These are phyloP conservation scores for Micrasema longulum DNA, from an alignment of 1,140 invertebrate species.

Conservation along the genomic window DNA sequence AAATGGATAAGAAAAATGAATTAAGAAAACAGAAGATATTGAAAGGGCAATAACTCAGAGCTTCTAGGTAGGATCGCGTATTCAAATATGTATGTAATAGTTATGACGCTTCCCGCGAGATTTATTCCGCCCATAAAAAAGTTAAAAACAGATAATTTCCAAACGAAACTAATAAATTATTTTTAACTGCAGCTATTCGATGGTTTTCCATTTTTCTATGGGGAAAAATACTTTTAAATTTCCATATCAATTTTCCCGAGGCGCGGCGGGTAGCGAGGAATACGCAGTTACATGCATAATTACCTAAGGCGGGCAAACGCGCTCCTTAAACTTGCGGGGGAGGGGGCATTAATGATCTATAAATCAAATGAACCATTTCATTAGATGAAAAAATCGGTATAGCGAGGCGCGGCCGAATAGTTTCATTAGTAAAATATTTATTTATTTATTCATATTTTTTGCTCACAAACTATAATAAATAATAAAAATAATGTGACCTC, in stretches of 20 bases:
- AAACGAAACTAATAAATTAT: conserved; percentile 35
- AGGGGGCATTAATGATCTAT: conserved; percentile 43
- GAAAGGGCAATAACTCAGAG: too few relatives aligned
- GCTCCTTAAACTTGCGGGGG: conserved; percentile 43
- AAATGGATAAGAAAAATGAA: too few relatives aligned
- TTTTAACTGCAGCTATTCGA: conserved; percentile 35
- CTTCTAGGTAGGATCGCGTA: too few relatives aligned
- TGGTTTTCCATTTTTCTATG: conserved; percentile 24
- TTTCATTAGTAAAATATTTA: too few relatives aligned
- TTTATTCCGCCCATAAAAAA: conserved; percentile 27
- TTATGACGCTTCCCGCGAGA: conserved; percentile 9
- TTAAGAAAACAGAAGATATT: too few relatives aligned
- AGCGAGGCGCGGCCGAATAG: not conserved
- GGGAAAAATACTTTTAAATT: conserved; percentile 26
- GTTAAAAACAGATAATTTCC: conserved; percentile 29
- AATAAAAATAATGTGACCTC: too few relatives aligned
- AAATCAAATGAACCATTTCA: conserved; percentile 55
- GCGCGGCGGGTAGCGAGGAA: conserved; percentile 11
- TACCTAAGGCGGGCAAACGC: conserved; percentile 49
- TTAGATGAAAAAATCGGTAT: conserved; percentile 43
- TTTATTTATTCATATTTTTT: too few relatives aligned
- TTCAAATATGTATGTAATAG: conserved; percentile 19
- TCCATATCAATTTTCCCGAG: conserved; percentile 36
- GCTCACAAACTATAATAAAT: too few relatives aligned
- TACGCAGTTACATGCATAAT: conserved; percentile 54